Percentiles rank a stretch among this genome's conserved stretches.
phyloP scores from a whole-genome alignment of 2,797 vertebrate species.

The Psittacula derbiana region DNA sequence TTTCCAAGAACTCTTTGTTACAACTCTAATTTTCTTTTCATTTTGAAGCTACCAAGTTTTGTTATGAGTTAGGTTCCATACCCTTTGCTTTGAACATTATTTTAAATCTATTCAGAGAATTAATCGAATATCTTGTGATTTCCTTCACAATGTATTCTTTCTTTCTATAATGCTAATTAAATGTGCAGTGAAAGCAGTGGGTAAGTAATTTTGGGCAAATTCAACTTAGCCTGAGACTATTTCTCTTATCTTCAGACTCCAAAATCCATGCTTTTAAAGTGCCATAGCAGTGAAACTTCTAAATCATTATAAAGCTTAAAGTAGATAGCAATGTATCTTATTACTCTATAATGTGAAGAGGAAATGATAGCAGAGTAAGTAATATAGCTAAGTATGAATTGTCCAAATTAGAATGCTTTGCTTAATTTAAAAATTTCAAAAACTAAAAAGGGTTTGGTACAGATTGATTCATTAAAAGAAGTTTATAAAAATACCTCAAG shows the following conservation, averaged over 20 bases:
- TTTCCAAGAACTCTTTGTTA: not conserved
- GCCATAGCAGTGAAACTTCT: not conserved
- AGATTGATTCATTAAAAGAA: not conserved
- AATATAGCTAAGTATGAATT: not conserved
- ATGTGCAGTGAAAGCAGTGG: not conserved
- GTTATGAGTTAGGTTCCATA: not conserved
- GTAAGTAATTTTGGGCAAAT: not conserved
- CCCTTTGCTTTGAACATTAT: not conserved
- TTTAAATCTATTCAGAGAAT: not conserved
- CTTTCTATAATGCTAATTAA: not conserved
- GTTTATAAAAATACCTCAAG: not conserved
- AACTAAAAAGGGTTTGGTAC: not conserved
- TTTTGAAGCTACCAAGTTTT: not conserved
- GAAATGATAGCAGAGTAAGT: not conserved
- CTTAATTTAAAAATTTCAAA: not conserved
- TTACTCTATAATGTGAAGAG: not conserved
- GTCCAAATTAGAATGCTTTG: not conserved
- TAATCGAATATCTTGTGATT: not conserved
- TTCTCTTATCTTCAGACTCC: not conserved
- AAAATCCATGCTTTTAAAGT: not conserved
- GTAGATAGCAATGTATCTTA: not conserved
- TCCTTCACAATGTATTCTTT: not conserved
- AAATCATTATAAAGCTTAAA: not conserved
- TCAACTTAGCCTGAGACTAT: not conserved
- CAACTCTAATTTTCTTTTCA: not conserved